These are phyloP conservation scores for Erynnis tages DNA, from an alignment of 2,888 invertebrate genomes.

Conservation along the genomic window DNA sequence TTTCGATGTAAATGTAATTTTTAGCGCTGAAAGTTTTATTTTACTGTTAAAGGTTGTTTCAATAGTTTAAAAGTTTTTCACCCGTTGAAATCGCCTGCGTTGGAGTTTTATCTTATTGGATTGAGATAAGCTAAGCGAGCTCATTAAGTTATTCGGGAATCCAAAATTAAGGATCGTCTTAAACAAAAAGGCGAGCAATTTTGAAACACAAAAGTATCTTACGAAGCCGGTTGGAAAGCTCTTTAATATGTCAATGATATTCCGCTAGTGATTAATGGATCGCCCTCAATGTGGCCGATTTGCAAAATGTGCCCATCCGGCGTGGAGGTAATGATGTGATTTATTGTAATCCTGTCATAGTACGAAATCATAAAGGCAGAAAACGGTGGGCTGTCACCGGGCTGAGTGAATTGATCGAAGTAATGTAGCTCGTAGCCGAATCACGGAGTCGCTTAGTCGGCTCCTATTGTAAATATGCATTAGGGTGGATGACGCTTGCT, in stretches of 20 bases:
- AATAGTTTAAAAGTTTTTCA: neutral
- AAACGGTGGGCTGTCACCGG: constrained; percentile 33
- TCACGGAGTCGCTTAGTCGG: constrained; percentile 8
- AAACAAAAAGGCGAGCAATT: constrained; percentile 4
- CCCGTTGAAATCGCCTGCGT: neutral
- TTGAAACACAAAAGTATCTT: constrained; percentile 14
- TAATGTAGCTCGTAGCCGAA: constrained; percentile 22
- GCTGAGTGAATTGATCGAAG: constrained; percentile 26
- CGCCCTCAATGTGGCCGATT: constrained; percentile 26
- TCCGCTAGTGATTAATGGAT: constrained; percentile 25
- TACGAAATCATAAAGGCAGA: constrained; percentile 46
- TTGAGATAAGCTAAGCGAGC: constrained; percentile 13
- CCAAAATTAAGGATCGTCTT: constrained; percentile 11
- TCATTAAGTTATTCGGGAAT: constrained; percentile 9
- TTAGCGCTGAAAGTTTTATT: too few relatives aligned
- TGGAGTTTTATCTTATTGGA: constrained; percentile 5
- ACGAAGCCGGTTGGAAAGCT: constrained; percentile 12
- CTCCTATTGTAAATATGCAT: constrained; percentile 31
- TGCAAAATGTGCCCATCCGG: constrained; percentile 32
- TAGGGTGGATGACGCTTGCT: constrained; percentile 44
- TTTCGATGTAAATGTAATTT: too few relatives aligned
- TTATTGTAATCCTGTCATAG: constrained; percentile 36
- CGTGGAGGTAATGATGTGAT: constrained; percentile 33
- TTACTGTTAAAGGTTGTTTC: neutral
- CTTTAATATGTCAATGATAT: constrained; percentile 26